Conservation (phyloP, 2,113 vertebrate species). For the Apeltes quadracus region DNA sequence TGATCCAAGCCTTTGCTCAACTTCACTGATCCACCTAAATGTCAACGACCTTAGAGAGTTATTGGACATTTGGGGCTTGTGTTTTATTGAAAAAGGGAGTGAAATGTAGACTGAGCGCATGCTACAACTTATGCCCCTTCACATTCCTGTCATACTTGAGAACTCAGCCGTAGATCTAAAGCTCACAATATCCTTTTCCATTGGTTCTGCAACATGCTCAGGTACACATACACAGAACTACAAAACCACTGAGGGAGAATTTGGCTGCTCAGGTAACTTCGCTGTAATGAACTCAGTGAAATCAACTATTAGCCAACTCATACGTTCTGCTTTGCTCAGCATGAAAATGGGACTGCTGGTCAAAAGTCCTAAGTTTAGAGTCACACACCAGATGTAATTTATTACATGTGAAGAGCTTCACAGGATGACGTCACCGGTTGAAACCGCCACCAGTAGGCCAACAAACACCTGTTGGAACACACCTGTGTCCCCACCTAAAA, state of each 20-base stretch:
- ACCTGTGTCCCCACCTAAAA: conserved; percentile 48
- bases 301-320: not conserved
- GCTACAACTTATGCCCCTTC: conserved; percentile 63
- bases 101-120: conserved; percentile 49
- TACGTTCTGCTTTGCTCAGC: conserved; percentile 16
- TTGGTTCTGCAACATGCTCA: conserved; percentile 22
- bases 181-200: conserved; percentile 59
- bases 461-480: conserved; percentile 69
- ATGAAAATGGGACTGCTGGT: conserved; percentile 4
- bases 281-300: not conserved
- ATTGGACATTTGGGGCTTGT: conserved; percentile 23
- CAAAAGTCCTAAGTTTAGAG: conserved; percentile 6
- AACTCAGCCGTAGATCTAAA: conserved; percentile 38
- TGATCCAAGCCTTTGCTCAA: conserved; percentile 15
- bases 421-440: conserved; percentile 35
- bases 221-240: conserved; percentile 16
- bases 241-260: not conserved
- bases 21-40: conserved; percentile 20
- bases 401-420: conserved; percentile 4
- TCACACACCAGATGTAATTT: not conserved
- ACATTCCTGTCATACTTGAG: conserved; percentile 77
- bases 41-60: conserved; percentile 47
- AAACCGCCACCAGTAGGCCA: conserved; percentile 20
- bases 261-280: not conserved
- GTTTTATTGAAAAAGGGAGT: conserved; percentile 54